Evolutionary conservation across 2,797 vertebrate genomes (phyloP).

Genomic region (Spinus olivaceus): DNA sequence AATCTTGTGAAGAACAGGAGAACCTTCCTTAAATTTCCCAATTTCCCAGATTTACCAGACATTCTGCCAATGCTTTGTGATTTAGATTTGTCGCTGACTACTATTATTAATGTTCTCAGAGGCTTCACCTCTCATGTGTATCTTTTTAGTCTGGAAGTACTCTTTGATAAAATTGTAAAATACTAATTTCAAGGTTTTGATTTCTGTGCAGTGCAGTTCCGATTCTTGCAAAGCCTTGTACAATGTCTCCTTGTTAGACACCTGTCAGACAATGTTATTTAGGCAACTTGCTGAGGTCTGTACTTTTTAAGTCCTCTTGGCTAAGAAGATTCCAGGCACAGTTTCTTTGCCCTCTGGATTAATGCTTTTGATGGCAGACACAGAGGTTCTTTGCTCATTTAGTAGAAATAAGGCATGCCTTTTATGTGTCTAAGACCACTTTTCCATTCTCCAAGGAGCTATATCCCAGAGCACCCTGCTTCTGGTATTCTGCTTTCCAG

Average conservation of each 20-base stretch:
- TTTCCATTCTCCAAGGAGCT: neutral
- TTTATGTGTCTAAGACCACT: neutral
- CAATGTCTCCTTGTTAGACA: neutral
- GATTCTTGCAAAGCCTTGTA: neutral
- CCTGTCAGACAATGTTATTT: neutral
- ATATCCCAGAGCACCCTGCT: neutral
- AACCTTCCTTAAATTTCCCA: neutral
- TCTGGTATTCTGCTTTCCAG: neutral
- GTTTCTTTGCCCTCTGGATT: neutral
- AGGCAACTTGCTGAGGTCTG: neutral
- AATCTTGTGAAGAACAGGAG: neutral
- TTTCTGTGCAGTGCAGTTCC: neutral
- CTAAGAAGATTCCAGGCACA: neutral
- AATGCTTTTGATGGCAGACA: neutral
- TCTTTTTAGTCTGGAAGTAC: neutral
- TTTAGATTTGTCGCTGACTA: neutral
- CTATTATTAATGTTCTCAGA: accelerated
- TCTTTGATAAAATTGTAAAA: neutral
- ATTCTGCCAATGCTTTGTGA: neutral
- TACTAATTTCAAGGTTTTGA: neutral
- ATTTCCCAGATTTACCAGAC: neutral
- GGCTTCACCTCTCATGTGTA: neutral
- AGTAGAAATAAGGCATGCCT: neutral
- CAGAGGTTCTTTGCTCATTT: neutral
- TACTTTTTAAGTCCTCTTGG: neutral